Conservation (phyloP, 53 echinoderm and acorn worm species). For the Astropecten irregularis region DNA sequence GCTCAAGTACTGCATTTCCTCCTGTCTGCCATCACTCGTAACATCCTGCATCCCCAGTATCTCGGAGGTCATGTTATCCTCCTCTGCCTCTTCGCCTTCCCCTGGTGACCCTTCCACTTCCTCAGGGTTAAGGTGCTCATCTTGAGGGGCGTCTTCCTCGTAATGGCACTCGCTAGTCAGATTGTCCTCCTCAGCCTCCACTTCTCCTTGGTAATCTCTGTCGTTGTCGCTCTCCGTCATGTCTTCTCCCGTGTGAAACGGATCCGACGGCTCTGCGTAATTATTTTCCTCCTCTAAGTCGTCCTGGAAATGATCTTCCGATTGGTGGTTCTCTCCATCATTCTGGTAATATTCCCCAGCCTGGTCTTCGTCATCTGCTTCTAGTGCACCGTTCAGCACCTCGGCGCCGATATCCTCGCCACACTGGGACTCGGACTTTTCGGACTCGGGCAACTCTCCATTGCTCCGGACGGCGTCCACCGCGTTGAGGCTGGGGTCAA, state of each 20-base stretch:
- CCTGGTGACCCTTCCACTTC: slow-evolving; percentile 29
- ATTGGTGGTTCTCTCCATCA: slow-evolving; percentile 30
- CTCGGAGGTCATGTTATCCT: slow-evolving; percentile 46
- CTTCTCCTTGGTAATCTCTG: slow-evolving; percentile 70
- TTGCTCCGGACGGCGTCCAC: slow-evolving; percentile 64
- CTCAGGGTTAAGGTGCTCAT: slow-evolving; percentile 33
- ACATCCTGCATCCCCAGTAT: background rate
- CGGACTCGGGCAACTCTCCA: slow-evolving; percentile 94
- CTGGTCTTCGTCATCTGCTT: slow-evolving; percentile 36
- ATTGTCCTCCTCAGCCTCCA: slow-evolving; percentile 39
- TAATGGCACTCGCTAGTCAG: slow-evolving; percentile 48
- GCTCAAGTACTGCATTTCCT: slow-evolving; percentile 39
- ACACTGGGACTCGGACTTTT: slow-evolving; percentile 65
- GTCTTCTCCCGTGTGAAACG: slow-evolving; percentile 53
- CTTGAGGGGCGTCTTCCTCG: slow-evolving; percentile 56
- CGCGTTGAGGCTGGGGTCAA: slow-evolving; percentile 31
- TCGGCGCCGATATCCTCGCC: slow-evolving; percentile 41
- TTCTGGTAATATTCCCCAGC: slow-evolving; percentile 36
- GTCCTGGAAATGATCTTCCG: slow-evolving; percentile 36
- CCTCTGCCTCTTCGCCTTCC: slow-evolving; percentile 61
- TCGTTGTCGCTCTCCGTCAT: slow-evolving; percentile 76
- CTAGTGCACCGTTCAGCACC: slow-evolving; percentile 34
- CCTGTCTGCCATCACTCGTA: slow-evolving; percentile 4
- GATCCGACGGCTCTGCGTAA: slow-evolving; percentile 32
- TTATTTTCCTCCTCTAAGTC: slow-evolving; percentile 60